Conservation (phyloP, 2,888 invertebrate genomes). For the Polia nebulosa region DNA sequence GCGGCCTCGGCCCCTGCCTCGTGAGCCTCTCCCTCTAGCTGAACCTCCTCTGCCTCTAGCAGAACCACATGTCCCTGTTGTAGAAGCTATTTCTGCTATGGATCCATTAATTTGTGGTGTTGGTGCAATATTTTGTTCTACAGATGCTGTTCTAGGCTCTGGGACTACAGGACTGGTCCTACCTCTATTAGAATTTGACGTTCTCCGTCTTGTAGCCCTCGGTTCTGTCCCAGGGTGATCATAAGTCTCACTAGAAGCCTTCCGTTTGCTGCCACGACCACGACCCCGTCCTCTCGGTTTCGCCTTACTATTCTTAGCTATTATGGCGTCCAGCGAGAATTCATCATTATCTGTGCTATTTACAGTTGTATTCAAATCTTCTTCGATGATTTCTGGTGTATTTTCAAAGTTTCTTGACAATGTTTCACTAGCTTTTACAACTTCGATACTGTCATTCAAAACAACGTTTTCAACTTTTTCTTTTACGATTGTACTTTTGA, state of each 20-base stretch:
- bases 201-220: conserved; percentile 38
- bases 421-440: conserved; percentile 53
- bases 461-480: conserved; percentile 69
- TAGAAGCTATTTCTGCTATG: not conserved
- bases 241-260: not conserved
- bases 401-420: conserved; percentile 18
- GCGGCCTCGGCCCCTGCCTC: conserved; percentile 35
- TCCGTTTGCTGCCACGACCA: conserved; percentile 46
- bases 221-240: conserved; percentile 4
- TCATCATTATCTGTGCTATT: conserved; percentile 67
- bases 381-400: conserved; percentile 11
- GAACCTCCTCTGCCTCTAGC: conserved; percentile 6
- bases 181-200: conserved; percentile 40
- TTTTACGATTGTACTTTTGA: conserved; percentile 74
- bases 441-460: conserved; percentile 65
- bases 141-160: not conserved
- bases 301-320: conserved; percentile 63
- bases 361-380: conserved; percentile 56
- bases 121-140: not conserved
- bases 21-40: conserved; percentile 14
- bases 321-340: conserved; percentile 68
- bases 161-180: conserved; percentile 31
- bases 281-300: conserved; percentile 40
- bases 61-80: not conserved
- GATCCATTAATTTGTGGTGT: not conserved